Evolutionary conservation across 2,113 vertebrate genomes (phyloP).

Genomic region (Callospermophilus lateralis): DNA sequence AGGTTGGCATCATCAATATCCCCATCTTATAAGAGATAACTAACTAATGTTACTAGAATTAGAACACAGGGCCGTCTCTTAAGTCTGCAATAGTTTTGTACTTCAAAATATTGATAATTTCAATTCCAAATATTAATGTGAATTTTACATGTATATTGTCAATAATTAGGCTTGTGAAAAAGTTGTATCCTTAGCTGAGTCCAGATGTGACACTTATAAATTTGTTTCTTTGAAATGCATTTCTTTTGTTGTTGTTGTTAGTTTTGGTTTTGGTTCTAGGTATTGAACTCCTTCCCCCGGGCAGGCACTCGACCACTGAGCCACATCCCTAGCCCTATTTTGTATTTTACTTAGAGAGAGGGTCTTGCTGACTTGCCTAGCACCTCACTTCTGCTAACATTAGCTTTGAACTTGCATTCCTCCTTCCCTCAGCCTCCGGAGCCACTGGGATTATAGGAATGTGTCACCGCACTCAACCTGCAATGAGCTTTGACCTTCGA

Average conservation of each 20-base stretch:
- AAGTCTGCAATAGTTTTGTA: background rate
- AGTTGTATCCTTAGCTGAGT: background rate
- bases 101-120: background rate
- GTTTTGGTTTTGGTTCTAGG: too few species aligned
- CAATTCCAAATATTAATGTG: background rate
- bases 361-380: too few species aligned
- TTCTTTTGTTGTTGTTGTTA: too few species aligned
- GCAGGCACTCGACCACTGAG: too few species aligned
- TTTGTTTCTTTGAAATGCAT: background rate
- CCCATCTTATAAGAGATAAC: background rate
- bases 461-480: too few species aligned
- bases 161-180: background rate
- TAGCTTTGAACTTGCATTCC: too few species aligned
- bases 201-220: background rate
- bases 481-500: background rate
- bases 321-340: too few species aligned
- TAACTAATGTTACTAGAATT: background rate
- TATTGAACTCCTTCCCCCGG: too few species aligned
- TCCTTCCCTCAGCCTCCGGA: too few species aligned
- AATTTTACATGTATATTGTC: background rate
- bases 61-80: background rate
- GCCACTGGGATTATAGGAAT: too few species aligned
- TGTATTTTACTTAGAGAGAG: too few species aligned
- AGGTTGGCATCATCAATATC: background rate
- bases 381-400: too few species aligned